phyloP scores from a whole-genome alignment of 2,113 vertebrate species.

The Capricornis sumatraensis region DNA sequence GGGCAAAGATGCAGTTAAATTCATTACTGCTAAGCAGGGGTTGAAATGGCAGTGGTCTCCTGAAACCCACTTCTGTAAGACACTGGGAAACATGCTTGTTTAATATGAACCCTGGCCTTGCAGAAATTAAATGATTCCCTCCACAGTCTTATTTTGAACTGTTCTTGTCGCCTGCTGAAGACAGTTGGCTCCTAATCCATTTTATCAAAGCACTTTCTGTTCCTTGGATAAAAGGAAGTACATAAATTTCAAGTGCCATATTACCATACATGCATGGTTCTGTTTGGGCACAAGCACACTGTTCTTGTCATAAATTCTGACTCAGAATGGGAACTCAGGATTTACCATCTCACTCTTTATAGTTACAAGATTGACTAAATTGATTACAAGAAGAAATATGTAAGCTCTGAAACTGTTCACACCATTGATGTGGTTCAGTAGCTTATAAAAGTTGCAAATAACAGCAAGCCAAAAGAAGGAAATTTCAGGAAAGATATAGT shows the following conservation, averaged over 20 bases:
- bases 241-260: slow-evolving; percentile 69
- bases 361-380: slow-evolving; percentile 64
- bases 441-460: slow-evolving; percentile 56
- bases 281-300: slow-evolving; percentile 70
- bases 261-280: slow-evolving; percentile 67
- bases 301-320: slow-evolving; percentile 73
- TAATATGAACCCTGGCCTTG: slow-evolving; percentile 28
- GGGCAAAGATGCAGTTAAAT: not conserved
- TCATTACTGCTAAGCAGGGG: not conserved
- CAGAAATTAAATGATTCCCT: slow-evolving; percentile 27
- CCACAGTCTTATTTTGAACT: slow-evolving; percentile 36
- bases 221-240: slow-evolving; percentile 64
- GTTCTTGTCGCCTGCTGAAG: slow-evolving; percentile 41
- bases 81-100: not conserved
- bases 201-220: slow-evolving; percentile 66
- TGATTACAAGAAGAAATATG: slow-evolving; percentile 69
- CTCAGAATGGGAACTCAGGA: slow-evolving; percentile 61
- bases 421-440: slow-evolving; percentile 54
- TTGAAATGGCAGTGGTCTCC: slow-evolving; percentile 20
- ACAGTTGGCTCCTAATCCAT: slow-evolving; percentile 63
- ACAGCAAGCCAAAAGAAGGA: slow-evolving; percentile 54
- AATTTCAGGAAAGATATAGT: slow-evolving; percentile 36
- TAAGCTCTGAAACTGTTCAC: slow-evolving; percentile 67
- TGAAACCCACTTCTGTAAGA: not conserved
- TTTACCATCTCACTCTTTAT: slow-evolving; percentile 68